These are phyloP conservation scores for Macropodus opercularis DNA, from an alignment of 2,797 vertebrate species.

Conservation along the genomic window DNA sequence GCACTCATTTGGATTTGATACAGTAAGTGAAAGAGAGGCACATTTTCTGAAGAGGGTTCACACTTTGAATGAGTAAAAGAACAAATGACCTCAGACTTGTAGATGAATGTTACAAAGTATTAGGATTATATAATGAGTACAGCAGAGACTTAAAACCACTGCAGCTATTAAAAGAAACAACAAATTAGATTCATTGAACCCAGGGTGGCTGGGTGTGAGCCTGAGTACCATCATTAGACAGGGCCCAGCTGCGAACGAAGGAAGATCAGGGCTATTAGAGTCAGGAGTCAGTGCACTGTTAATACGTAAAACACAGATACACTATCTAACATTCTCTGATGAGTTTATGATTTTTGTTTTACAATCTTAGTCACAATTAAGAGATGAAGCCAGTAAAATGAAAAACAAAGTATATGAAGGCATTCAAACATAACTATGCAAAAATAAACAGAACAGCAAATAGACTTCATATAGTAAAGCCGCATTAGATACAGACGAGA, in stretches of 20 bases:
- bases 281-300: slow-evolving; percentile 15
- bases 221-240: slow-evolving; percentile 13
- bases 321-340: slow-evolving; percentile 1
- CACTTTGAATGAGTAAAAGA: neutral
- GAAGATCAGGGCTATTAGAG: slow-evolving; percentile 25
- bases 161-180: slow-evolving; percentile 10
- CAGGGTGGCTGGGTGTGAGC: neutral
- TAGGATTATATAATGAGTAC: neutral
- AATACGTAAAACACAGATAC: slow-evolving; percentile 9
- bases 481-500: slow-evolving; percentile 5
- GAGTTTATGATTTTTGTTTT: slow-evolving; percentile 17
- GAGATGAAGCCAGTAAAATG: neutral
- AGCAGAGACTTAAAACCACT: neutral
- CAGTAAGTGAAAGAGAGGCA: neutral
- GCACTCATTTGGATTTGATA: slow-evolving; percentile 8
- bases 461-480: slow-evolving; percentile 10
- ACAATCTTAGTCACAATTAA: slow-evolving; percentile 20
- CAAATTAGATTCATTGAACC: slow-evolving; percentile 3
- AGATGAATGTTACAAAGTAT: neutral
- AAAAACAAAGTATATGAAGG: slow-evolving; percentile 2
- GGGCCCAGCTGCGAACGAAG: neutral
- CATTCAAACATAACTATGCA: slow-evolving; percentile 23
- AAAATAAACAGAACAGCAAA: slow-evolving; percentile 9
- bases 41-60: slow-evolving; percentile 8
- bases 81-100: neutral